Evolutionary conservation across 1,140 invertebrate species (phyloP).

Genomic region (Saccostrea cuccullata): DNA sequence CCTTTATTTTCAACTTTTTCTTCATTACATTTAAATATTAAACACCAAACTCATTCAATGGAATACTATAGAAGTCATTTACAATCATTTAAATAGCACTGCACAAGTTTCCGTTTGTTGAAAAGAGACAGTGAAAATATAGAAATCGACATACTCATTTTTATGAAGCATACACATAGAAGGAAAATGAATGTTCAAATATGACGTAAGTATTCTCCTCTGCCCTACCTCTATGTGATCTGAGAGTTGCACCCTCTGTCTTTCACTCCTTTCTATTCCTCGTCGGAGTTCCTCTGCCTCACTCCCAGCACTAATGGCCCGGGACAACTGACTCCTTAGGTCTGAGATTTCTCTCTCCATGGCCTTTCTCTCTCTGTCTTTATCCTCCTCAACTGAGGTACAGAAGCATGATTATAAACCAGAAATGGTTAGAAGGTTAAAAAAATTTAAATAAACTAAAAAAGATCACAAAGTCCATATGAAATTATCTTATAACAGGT

Average conservation of each 20-base stretch:
- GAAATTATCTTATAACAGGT: not conserved
- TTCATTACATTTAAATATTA: too few species aligned
- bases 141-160: too few species aligned
- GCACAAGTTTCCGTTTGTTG: too few species aligned
- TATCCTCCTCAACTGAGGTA: slow-evolving; percentile 67
- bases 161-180: too few species aligned
- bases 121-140: too few species aligned
- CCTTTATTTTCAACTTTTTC: too few species aligned
- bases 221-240: slow-evolving; percentile 75
- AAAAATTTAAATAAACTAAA: not conserved
- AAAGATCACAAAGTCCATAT: too few species aligned
- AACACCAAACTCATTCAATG: too few species aligned
- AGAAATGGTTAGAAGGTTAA: not conserved
- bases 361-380: slow-evolving; percentile 62
- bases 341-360: slow-evolving; percentile 73
- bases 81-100: too few species aligned
- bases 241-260: slow-evolving; percentile 74
- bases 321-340: slow-evolving; percentile 67
- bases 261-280: slow-evolving; percentile 73
- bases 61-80: too few species aligned
- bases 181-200: too few species aligned
- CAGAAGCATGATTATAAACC: not conserved
- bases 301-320: slow-evolving; percentile 66
- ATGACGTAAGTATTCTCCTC: not conserved
- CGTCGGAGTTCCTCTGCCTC: slow-evolving; percentile 72